Conservation (phyloP, 2,888 invertebrate species). For the Sminthurinus aureus region DNA sequence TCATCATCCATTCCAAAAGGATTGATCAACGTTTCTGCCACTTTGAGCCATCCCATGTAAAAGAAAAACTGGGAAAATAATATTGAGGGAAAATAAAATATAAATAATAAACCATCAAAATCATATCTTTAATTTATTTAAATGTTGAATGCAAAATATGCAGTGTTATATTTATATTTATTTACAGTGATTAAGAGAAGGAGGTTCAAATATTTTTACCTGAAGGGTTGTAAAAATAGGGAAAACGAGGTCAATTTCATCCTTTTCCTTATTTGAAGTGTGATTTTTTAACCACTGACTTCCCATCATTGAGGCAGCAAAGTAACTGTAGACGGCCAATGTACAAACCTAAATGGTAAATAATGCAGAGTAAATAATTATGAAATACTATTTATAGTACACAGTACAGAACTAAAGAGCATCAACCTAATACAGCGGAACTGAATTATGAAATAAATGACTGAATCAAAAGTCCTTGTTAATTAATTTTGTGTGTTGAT, state of each 20-base stretch:
- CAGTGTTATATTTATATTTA: no score
- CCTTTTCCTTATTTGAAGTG: constrained; percentile 63
- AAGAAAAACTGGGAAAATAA: constrained; percentile 65
- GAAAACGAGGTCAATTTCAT: constrained; percentile 78
- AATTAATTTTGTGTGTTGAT: no score
- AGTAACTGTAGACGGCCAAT: constrained; percentile 90
- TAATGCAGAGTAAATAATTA: neutral
- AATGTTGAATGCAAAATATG: no score
- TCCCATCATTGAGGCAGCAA: constrained; percentile 85
- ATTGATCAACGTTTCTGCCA: constrained; percentile 87
- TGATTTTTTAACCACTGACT: constrained; percentile 76
- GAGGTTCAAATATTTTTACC: constrained; percentile 69
- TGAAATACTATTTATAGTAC: neutral
- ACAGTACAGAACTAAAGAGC: no score
- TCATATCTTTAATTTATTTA: no score
- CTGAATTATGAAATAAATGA: no score
- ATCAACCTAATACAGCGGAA: no score
- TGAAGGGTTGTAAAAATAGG: constrained; percentile 89
- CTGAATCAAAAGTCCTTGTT: no score
- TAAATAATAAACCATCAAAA: no score
- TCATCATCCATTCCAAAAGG: constrained; percentile 93
- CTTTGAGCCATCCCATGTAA: constrained; percentile 85
- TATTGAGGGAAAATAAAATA: neutral
- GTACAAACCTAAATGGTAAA: constrained; percentile 75
- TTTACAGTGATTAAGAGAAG: neutral